Evolutionary conservation across 2,113 vertebrate species (phyloP).

Genomic region (Trematocara macrostoma): DNA sequence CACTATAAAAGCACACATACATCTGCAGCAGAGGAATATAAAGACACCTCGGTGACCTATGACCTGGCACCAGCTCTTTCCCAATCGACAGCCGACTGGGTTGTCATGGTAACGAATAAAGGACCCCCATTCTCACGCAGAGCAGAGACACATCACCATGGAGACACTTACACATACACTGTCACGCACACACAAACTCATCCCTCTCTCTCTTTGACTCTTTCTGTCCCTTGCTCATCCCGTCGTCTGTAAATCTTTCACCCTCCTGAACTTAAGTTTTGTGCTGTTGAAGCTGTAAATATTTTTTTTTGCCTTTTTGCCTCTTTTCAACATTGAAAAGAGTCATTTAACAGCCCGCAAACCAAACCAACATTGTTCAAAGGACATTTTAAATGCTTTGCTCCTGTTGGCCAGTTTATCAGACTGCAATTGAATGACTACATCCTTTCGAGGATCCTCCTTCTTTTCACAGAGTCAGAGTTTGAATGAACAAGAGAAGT

Average conservation of each 20-base stretch:
- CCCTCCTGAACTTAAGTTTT: background rate
- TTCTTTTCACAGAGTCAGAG: background rate
- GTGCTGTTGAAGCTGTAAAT: background rate
- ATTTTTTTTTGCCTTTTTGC: background rate
- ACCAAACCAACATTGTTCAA: background rate
- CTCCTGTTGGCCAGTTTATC: background rate
- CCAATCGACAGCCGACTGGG: slow-evolving; percentile 46
- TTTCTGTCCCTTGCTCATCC: background rate
- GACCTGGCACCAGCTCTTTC: slow-evolving; percentile 59
- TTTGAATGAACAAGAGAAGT: background rate
- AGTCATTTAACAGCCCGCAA: background rate
- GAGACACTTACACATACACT: slow-evolving; percentile 49
- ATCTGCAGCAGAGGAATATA: slow-evolving; percentile 24
- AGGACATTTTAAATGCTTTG: background rate
- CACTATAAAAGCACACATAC: background rate
- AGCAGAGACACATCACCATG: slow-evolving; percentile 69
- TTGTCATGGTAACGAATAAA: slow-evolving; percentile 66
- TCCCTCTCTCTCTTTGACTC: slow-evolving; percentile 10
- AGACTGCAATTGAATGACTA: background rate
- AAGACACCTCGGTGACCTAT: slow-evolving; percentile 64
- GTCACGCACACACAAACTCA: slow-evolving; percentile 20
- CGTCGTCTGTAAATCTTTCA: slow-evolving; percentile 8
- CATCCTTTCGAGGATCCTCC: background rate
- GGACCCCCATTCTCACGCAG: slow-evolving; percentile 65
- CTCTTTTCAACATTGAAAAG: background rate